phyloP scores from a whole-genome alignment of 2,797 vertebrate species.

The Hafferia zeledoni region DNA sequence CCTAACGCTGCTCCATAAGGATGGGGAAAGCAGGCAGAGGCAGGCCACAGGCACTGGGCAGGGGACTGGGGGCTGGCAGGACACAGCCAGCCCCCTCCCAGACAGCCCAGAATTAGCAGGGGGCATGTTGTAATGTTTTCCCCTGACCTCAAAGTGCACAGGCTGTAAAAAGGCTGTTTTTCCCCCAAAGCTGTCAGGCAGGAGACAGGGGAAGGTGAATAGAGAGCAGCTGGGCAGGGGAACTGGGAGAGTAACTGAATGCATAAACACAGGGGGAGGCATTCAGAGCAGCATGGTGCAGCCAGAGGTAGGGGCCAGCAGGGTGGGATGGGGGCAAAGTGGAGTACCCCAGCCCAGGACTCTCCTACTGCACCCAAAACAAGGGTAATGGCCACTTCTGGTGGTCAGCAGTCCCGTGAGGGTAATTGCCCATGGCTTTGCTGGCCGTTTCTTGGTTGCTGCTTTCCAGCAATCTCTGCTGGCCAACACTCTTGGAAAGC shows the following conservation, averaged over 20 bases:
- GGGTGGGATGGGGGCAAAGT: not conserved
- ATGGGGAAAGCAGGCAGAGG: not conserved
- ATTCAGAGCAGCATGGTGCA: not conserved
- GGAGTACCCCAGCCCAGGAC: not conserved
- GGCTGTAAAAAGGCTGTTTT: not conserved
- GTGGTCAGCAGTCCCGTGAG: not conserved
- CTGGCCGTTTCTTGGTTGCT: not conserved
- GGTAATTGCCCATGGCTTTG: not conserved
- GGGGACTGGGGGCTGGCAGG: not conserved
- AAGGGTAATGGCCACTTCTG: not conserved
- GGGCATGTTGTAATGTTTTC: not conserved
- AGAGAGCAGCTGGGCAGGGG: not conserved
- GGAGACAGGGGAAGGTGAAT: not conserved
- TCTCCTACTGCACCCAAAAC: not conserved
- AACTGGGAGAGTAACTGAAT: not conserved
- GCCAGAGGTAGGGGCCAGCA: not conserved
- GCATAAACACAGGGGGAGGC: constrained; percentile 24
- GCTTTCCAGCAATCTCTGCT: constrained; percentile 40
- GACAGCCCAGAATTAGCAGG: not conserved
- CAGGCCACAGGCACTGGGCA: not conserved
- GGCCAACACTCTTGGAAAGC: constrained; percentile 33
- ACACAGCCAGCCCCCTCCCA: not conserved
- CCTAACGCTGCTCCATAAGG: not conserved
- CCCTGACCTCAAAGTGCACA: not conserved
- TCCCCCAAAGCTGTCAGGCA: not conserved